phyloP scores from a whole-genome alignment of 2,888 invertebrate genomes.

The Diarsia rubi region DNA sequence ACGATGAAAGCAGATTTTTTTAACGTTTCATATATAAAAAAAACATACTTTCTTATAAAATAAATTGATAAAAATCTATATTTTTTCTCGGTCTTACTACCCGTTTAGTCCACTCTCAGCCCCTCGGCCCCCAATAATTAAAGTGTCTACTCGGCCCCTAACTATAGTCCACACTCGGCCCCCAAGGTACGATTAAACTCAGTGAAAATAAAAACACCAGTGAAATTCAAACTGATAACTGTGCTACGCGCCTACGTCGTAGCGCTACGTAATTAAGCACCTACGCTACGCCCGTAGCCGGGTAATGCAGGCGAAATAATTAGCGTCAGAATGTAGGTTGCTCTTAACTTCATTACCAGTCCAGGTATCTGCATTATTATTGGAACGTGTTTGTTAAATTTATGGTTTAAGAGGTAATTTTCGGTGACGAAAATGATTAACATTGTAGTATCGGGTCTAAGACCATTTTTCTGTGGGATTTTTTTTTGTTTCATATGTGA shows the following conservation, averaged over 20 bases:
- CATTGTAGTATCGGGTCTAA: background rate
- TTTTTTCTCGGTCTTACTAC: background rate
- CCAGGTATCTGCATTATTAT: constrained; percentile 30
- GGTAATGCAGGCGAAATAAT: constrained; percentile 50
- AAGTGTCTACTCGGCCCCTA: too few species aligned
- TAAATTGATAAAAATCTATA: background rate
- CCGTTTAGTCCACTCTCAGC: too few species aligned
- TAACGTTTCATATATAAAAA: background rate
- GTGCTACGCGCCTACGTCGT: constrained; percentile 65
- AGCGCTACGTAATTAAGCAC: constrained; percentile 64
- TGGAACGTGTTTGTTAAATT: constrained; percentile 6
- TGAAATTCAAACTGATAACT: constrained; percentile 6
- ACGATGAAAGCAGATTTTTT: background rate
- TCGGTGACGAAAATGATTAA: background rate
- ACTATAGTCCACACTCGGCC: too few species aligned
- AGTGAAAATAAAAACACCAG: constrained; percentile 12
- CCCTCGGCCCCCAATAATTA: too few species aligned
- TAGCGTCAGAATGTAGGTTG: constrained; percentile 55
- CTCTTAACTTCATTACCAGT: constrained; percentile 39
- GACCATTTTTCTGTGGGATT: background rate
- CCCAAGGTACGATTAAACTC: too few species aligned
- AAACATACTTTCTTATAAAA: background rate
- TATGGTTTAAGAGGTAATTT: background rate
- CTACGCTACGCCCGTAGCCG: constrained; percentile 60
- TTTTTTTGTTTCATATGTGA: background rate